Conservation (phyloP, 2,888 invertebrate genomes). For the Tetranychus truncatus region DNA sequence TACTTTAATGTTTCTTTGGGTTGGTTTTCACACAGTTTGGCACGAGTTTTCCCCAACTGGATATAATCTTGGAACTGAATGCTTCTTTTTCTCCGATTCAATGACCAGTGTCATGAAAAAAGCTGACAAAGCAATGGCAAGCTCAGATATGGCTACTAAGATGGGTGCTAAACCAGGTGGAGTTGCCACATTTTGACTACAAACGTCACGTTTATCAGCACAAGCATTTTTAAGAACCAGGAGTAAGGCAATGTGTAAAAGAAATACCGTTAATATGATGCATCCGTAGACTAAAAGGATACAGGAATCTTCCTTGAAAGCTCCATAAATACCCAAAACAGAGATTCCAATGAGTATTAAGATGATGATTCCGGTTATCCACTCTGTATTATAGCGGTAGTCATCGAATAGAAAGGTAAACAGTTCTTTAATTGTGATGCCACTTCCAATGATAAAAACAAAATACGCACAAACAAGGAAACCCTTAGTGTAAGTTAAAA, state of each 20-base stretch:
- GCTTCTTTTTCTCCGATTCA: slow-evolving; percentile 30
- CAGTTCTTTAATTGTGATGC: slow-evolving; percentile 15
- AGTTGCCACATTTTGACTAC: slow-evolving; percentile 16
- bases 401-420: slow-evolving; percentile 15
- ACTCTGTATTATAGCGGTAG: slow-evolving; percentile 1
- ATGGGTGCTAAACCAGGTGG: slow-evolving; percentile 18
- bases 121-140: slow-evolving; percentile 16
- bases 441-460: slow-evolving; percentile 17
- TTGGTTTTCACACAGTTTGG: neutral
- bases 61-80: slow-evolving; percentile 1
- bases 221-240: slow-evolving; percentile 17
- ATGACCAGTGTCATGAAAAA: slow-evolving; percentile 18
- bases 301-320: slow-evolving; percentile 18
- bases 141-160: slow-evolving; percentile 16
- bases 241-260: slow-evolving; percentile 14
- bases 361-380: slow-evolving; percentile 14
- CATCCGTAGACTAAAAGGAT: slow-evolving; percentile 15
- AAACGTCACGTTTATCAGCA: neutral
- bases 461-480: slow-evolving; percentile 12
- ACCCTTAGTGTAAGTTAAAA: slow-evolving; percentile 16
- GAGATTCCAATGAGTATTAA: slow-evolving; percentile 8
- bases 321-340: slow-evolving; percentile 14
- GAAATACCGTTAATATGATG: slow-evolving; percentile 13
- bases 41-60: neutral
- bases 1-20: neutral